Percentiles rank a stretch among this genome's conserved stretches.
Conservation (phyloP, 1,140 invertebrate species). For the Drosophila micromelanica region DNA sequence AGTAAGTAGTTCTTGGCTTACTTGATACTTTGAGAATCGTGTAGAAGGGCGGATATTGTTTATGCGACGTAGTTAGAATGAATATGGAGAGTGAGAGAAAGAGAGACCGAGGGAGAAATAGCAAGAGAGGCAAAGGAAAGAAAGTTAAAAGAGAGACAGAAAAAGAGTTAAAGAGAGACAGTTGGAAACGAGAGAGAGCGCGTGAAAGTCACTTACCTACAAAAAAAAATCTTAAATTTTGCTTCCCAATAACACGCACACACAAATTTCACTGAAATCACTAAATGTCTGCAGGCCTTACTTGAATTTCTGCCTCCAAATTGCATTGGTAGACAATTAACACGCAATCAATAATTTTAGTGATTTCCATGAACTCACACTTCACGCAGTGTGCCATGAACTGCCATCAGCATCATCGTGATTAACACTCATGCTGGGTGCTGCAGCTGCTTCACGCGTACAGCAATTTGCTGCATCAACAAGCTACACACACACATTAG, state of each 20-base stretch:
- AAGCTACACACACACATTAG: constrained; percentile 16
- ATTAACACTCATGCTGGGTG: constrained; percentile 1
- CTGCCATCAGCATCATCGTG: not conserved
- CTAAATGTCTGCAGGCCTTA: too few relatives aligned
- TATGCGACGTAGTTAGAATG: too few relatives aligned
- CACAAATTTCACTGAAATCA: too few relatives aligned
- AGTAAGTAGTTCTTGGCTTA: not conserved
- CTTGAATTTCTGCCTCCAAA: too few relatives aligned
- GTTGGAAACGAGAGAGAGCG: too few relatives aligned
- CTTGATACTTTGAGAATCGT: constrained; percentile 2
- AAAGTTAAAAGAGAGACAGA: not conserved
- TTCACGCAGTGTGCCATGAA: not conserved
- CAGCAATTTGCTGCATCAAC: constrained; percentile 26
- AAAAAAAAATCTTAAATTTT: too few relatives aligned
- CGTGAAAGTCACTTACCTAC: too few relatives aligned
- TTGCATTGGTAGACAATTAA: too few relatives aligned
- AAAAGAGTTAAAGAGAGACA: not conserved
- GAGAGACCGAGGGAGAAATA: too few relatives aligned
- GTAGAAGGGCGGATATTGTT: not conserved
- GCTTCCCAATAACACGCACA: too few relatives aligned
- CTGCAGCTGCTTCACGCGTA: constrained; percentile 21
- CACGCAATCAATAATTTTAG: not conserved
- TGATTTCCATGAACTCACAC: not conserved
- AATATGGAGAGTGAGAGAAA: too few relatives aligned
- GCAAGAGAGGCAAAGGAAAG: not conserved